Evolutionary conservation across 2,888 invertebrate genomes (phyloP).

Genomic region (Eulithis prunata): DNA sequence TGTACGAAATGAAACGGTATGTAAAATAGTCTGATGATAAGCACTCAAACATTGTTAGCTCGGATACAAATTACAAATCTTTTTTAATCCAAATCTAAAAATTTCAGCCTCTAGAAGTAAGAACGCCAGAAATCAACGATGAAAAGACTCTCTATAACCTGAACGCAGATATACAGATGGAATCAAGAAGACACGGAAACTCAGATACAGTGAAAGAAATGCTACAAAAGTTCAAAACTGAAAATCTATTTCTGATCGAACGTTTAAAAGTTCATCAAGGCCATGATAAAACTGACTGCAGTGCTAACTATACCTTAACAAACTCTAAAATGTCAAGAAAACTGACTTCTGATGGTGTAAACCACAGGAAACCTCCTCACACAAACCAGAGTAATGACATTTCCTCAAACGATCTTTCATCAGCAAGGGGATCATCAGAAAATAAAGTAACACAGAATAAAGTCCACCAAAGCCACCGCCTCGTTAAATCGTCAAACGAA

Average conservation of each 20-base stretch:
- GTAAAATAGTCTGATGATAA: not conserved
- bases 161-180: constrained; percentile 63
- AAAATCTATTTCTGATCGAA: constrained; percentile 58
- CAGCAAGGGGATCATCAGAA: constrained; percentile 15
- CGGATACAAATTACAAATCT: not conserved
- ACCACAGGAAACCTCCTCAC: not conserved
- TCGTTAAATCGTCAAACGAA: constrained; percentile 55
- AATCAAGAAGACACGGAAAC: constrained; percentile 54
- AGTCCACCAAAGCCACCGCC: constrained; percentile 30
- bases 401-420: constrained; percentile 13
- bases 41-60: not conserved
- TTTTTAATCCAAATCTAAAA: constrained; percentile 17
- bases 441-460: constrained; percentile 31
- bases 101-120: constrained; percentile 59
- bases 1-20: constrained; percentile 63
- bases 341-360: constrained; percentile 1
- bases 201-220: constrained; percentile 48
- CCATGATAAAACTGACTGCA: constrained; percentile 43
- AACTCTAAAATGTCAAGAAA: constrained; percentile 10
- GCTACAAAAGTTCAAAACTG: constrained; percentile 62
- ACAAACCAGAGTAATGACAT: constrained; percentile 8
- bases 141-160: constrained; percentile 65
- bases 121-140: constrained; percentile 52
- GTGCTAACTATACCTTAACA: constrained; percentile 34
- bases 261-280: constrained; percentile 50